Percentiles rank a stretch among this genome's conserved stretches.
Conservation (phyloP, 2,113 vertebrate genomes). For the Silurus glanis region DNA sequence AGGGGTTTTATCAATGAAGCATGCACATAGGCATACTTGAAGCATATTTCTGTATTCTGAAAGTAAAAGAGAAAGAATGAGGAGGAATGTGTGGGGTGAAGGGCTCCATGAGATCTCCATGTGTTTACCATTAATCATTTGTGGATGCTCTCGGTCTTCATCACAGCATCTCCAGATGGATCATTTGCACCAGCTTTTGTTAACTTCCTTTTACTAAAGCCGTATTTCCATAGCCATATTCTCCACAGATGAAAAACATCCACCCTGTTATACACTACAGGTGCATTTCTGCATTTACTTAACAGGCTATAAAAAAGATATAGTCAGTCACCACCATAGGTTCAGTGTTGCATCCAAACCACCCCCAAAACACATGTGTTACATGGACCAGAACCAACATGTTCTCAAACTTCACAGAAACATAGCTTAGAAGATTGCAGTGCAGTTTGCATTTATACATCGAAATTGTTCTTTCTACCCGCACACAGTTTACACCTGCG, state of each 20-base stretch:
- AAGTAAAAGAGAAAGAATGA: not conserved
- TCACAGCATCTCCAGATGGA: slow-evolving; percentile 41
- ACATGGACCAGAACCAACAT: not conserved
- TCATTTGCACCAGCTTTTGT: slow-evolving; percentile 29
- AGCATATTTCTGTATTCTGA: slow-evolving; percentile 21
- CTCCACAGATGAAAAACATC: slow-evolving; percentile 17
- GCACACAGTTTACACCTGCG: not conserved
- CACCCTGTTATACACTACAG: not conserved
- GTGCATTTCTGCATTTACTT: not conserved
- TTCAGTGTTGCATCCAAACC: not conserved
- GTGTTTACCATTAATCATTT: slow-evolving; percentile 42
- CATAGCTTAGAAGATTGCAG: too few relatives aligned
- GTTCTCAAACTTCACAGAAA: not conserved
- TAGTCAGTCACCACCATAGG: not conserved
- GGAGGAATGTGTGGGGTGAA: slow-evolving; percentile 14
- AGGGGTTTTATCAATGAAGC: slow-evolving; percentile 14
- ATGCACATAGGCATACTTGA: not conserved
- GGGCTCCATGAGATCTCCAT: slow-evolving; percentile 10
- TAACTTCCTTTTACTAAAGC: slow-evolving; percentile 9
- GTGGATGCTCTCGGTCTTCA: slow-evolving; percentile 36
- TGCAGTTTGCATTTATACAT: not conserved
- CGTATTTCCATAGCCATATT: not conserved
- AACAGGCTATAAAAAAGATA: not conserved
- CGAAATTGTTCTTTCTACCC: not conserved
- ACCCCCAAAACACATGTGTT: not conserved